A percentile compares a stretch with the other conserved stretches of the same genome.
phyloP scores from a whole-genome alignment of 2,113 vertebrate species.

The Leptobrachium leishanense region DNA sequence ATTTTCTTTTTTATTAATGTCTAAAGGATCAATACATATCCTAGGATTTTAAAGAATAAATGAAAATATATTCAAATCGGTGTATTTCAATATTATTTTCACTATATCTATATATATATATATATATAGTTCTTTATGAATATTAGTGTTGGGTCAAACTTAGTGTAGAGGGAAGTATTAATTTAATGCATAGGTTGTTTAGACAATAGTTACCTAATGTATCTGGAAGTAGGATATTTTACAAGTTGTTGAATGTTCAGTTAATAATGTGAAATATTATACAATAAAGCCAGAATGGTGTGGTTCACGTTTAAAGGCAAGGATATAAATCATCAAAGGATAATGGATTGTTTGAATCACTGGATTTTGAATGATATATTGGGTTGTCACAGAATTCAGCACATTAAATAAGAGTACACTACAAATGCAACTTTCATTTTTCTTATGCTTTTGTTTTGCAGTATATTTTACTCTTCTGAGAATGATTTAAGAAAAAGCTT shows the following conservation, averaged over 20 bases:
- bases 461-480: not conserved
- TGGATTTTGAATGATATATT: slow-evolving; percentile 44
- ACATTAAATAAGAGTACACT: slow-evolving; percentile 15
- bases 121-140: no score
- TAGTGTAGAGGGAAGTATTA: not conserved
- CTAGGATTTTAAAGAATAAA: no score
- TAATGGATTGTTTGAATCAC: slow-evolving; percentile 43
- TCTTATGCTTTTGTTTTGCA: not conserved
- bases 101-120: no score
- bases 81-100: no score
- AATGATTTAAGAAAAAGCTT: not conserved
- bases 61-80: no score
- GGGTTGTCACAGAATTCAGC: slow-evolving; percentile 23
- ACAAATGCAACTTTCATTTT: slow-evolving; percentile 15
- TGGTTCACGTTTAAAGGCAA: slow-evolving; percentile 21
- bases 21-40: no score
- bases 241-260: slow-evolving; percentile 2
- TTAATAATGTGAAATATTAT: slow-evolving; percentile 26
- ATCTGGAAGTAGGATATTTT: not conserved
- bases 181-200: not conserved
- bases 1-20: no score
- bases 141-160: no score
- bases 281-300: slow-evolving; percentile 9
- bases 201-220: not conserved
- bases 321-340: slow-evolving; percentile 42